Base-by-base conservation (phyloP, 2,888 invertebrate genomes). In the Hirtodrosophila cameraria region DNA sequence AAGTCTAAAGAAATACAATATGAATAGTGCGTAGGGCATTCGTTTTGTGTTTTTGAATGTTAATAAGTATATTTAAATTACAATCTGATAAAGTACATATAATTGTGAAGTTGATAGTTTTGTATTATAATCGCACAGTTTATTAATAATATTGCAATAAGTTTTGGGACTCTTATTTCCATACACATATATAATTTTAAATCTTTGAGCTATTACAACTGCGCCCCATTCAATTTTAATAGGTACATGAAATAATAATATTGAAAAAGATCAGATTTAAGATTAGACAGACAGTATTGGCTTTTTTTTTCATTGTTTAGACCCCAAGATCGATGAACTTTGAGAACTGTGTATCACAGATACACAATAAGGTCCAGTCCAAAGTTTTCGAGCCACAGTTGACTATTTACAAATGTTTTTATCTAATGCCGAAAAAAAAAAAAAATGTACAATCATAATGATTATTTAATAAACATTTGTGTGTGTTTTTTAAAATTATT, bases 81-180 rank as follows among this genome's bases (percentile, higher is more conserved):
- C 27, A 23, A 12, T 46, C 20, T 55, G 49, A 52, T 57, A 57
- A 54, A 65, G 50, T 67, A 64, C 38, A 70, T 42, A 57, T 45
- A 55, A 53, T 49, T 53, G 39, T 38, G 13, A 30, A 43, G 38
- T 36, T 55, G 36, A 36, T 23, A 8, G 23, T 3, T 23, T 23
- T 23, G 23, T 8, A 5, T 4, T 5, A 18, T 57, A 35, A 7
- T 23, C 23, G 25, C 28, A 41, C 28, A 64, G 60, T 45, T 66
- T 67, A 75, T 59, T 50, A 52, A 48, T 80, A 83, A 80, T 77
- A 77, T 83, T 77, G 77, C 77, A 77, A 53, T 52, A 36, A 23
- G 31, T 13, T 67, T 52, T 38, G 58, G 63, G 68, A 55, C 39
- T 53, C 30, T 35, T 13, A 12, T 57, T 43, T 16, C 8, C 11